Evolutionary conservation across 2,888 invertebrate genomes (phyloP).

Genomic region (Scrobipalpa atriplicella): DNA sequence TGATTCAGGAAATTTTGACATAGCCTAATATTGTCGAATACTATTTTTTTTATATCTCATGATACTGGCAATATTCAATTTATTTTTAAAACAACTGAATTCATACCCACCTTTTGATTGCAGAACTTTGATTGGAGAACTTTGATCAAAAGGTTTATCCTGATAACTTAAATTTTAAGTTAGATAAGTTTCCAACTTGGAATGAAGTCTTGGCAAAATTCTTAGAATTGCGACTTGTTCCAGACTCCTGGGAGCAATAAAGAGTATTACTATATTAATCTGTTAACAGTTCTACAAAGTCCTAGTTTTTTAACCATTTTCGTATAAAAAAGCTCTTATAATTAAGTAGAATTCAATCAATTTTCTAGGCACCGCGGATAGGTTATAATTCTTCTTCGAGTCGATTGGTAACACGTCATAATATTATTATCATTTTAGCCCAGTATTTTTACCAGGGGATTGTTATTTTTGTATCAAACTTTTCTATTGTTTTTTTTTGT

Average conservation of each 20-base stretch:
- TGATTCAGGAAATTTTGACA: no score
- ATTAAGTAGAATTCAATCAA: background rate
- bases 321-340: background rate
- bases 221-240: background rate
- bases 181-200: background rate
- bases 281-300: background rate
- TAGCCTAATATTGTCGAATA: no score
- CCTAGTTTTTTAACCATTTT: background rate
- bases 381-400: no score
- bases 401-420: no score
- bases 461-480: no score
- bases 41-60: no score
- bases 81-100: background rate
- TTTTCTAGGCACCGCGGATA: no score
- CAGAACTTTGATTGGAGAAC: slow-evolving; percentile 4
- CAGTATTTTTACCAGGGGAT: no score
- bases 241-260: slow-evolving; percentile 4
- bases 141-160: slow-evolving; percentile 3
- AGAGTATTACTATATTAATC: background rate
- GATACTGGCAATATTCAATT: no score
- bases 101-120: slow-evolving; percentile 6
- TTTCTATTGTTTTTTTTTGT: no score
- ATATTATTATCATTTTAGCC: no score
- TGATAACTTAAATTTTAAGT: background rate
- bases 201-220: slow-evolving; percentile 2